These are phyloP conservation scores for Bagarius yarrelli DNA, from an alignment of 2,113 vertebrate genomes.

Conservation along the genomic window DNA sequence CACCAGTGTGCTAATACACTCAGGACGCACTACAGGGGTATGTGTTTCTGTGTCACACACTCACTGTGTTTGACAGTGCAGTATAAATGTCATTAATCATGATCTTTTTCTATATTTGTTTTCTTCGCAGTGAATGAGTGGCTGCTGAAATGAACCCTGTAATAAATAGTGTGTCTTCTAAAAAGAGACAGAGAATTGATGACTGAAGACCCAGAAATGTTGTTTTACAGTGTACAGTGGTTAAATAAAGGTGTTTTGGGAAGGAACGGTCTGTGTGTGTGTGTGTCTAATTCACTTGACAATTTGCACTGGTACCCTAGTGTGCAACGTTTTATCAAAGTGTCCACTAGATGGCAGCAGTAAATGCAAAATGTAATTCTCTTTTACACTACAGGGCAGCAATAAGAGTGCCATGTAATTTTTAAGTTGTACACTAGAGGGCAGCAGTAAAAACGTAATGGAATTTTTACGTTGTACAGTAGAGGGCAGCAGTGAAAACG, in stretches of 20 bases:
- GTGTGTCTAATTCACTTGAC: neutral
- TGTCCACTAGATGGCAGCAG: neutral
- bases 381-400: neutral
- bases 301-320: neutral
- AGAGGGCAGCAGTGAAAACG: neutral
- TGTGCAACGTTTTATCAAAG: no score
- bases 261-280: no score
- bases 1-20: slow-evolving; percentile 94
- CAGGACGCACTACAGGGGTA: slow-evolving; percentile 93
- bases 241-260: neutral
- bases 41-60: slow-evolving; percentile 51
- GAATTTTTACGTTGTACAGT: neutral
- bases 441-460: neutral
- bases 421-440: no score
- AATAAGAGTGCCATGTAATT: neutral
- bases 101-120: neutral
- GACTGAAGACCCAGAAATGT: neutral
- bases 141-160: slow-evolving; percentile 65
- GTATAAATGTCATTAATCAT: slow-evolving; percentile 9
- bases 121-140: slow-evolving; percentile 68
- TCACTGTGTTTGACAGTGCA: neutral
- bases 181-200: neutral
- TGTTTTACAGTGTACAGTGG: slow-evolving; percentile 4
- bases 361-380: neutral
- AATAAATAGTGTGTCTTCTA: neutral